phyloP scores from a whole-genome alignment of 2,113 vertebrate species.

The Pteronura brasiliensis region DNA sequence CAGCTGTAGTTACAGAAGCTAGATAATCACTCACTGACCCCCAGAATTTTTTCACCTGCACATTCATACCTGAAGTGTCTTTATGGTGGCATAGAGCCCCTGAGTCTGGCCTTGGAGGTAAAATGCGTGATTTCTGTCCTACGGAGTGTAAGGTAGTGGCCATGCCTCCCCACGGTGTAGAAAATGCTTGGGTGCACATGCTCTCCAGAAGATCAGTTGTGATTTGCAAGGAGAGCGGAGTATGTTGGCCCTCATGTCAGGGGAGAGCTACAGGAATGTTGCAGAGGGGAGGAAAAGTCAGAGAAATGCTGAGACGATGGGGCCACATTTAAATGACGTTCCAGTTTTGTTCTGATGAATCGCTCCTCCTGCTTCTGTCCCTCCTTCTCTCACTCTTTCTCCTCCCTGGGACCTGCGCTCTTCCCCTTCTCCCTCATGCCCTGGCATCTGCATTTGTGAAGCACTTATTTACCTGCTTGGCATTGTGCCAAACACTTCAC shows the following conservation, averaged over 20 bases:
- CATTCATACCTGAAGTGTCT: neutral
- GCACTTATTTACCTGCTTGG: neutral
- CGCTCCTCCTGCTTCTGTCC: neutral
- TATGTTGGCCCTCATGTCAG: neutral
- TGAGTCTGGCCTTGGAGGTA: rapidly evolving
- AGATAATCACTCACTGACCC: neutral
- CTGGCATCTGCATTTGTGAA: neutral
- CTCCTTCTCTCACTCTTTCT: no score
- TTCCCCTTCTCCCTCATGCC: neutral
- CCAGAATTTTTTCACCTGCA: neutral
- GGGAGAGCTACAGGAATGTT: neutral
- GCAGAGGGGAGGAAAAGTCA: neutral
- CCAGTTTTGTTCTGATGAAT: neutral
- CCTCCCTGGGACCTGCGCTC: neutral
- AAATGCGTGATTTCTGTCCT: rapidly evolving
- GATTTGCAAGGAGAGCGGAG: neutral
- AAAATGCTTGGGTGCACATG: neutral
- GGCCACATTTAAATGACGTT: neutral
- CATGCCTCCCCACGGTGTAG: neutral
- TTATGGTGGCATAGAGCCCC: neutral
- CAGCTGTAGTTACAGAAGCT: neutral
- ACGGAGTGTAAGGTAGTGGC: rapidly evolving
- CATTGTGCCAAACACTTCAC: neutral
- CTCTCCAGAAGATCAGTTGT: neutral
- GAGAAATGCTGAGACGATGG: neutral